Conservation (phyloP, 2,113 vertebrate genomes). For the Narcine bancroftii region DNA sequence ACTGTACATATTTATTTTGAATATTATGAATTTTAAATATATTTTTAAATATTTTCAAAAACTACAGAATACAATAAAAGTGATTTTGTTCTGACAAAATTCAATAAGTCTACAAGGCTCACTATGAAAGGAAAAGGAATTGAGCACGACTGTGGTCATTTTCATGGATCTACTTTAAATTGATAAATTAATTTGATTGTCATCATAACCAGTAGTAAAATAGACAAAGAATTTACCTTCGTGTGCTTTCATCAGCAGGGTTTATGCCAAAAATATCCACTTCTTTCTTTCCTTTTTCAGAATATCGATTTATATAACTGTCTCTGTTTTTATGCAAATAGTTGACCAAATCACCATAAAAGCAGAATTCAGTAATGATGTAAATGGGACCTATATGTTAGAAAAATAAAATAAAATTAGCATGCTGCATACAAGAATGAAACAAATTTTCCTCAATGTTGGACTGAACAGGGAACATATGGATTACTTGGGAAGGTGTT, state of each 20-base stretch:
- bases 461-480: neutral
- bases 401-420: constrained; percentile 34
- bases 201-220: neutral
- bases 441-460: neutral
- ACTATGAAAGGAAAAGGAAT: neutral
- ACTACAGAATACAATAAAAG: neutral
- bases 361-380: constrained; percentile 97
- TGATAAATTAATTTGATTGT: constrained; percentile 21
- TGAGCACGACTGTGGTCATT: neutral
- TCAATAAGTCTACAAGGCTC: neutral
- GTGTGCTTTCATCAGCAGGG: constrained; percentile 83
- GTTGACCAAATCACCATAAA: constrained; percentile 95
- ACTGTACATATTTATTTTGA: too few relatives aligned
- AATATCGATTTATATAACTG: constrained; percentile 73
- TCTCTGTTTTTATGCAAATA: constrained; percentile 96
- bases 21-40: too few relatives aligned
- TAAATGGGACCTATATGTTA: constrained; percentile 81
- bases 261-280: constrained; percentile 94
- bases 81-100: neutral
- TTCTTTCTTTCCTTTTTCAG: constrained; percentile 88
- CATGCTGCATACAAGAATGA: neutral
- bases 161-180: neutral
- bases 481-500: neutral
- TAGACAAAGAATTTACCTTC: constrained; percentile 62
- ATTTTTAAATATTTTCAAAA: neutral